phyloP scores from a whole-genome alignment of 2,113 vertebrate genomes.

The Aramus guarauna region DNA sequence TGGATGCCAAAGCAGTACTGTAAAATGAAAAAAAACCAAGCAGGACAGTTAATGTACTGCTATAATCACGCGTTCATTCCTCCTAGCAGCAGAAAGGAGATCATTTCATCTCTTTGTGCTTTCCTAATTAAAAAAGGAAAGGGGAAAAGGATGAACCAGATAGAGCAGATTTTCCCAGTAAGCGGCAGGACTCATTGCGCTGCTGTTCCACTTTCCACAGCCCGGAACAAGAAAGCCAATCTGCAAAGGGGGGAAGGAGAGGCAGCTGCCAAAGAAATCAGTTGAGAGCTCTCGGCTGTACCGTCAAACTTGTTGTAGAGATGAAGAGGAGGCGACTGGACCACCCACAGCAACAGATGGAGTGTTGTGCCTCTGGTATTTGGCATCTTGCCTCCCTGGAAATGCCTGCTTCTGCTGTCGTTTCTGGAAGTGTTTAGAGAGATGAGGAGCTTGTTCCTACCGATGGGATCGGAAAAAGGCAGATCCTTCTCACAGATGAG shows the following conservation, averaged over 20 bases:
- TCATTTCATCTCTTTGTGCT: neutral
- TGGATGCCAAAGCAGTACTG: neutral
- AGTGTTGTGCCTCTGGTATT: neutral
- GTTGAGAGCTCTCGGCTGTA: neutral
- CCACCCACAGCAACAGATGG: conserved; percentile 45
- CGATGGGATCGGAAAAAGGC: neutral
- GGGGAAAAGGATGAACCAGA: neutral
- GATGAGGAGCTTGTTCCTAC: neutral
- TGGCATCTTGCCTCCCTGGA: conserved; percentile 17
- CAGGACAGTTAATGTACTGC: neutral
- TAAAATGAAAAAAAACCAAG: neutral
- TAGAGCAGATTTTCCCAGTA: neutral
- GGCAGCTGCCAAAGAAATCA: neutral
- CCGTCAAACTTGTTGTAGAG: neutral
- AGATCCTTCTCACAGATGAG: neutral
- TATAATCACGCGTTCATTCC: fast-evolving
- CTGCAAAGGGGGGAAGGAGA: neutral
- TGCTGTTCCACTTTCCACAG: neutral
- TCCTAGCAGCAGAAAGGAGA: neutral
- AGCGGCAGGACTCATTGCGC: neutral
- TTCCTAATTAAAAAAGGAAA: neutral
- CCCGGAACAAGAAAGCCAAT: neutral
- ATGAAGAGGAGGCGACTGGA: conserved; percentile 29
- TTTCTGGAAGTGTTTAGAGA: neutral
- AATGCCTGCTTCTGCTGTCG: neutral